Conservation (phyloP, 2,888 invertebrate genomes). For the Parnassius glacialis region DNA sequence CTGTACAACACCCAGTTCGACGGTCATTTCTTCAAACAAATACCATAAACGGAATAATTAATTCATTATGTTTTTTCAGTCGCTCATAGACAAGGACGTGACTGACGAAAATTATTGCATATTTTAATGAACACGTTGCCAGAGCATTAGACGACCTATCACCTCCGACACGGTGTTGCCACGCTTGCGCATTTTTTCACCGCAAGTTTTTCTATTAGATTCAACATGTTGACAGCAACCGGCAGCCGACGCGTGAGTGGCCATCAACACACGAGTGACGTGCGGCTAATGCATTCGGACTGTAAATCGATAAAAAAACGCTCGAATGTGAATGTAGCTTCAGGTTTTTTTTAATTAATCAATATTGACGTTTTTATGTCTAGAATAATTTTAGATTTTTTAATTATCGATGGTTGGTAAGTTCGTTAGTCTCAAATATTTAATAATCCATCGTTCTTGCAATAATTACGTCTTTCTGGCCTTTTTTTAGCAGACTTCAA, state of each 20-base stretch:
- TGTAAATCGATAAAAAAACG: conserved; percentile 29
- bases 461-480: no score
- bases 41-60: conserved; percentile 3
- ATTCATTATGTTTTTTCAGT: conserved; percentile 1
- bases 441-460: conserved; percentile 4
- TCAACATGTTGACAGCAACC: conserved; percentile 55
- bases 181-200: conserved; percentile 30
- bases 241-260: conserved; percentile 46
- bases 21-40: neutral
- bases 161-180: conserved; percentile 35
- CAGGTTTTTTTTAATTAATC: conserved; percentile 21
- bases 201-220: conserved; percentile 35
- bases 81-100: conserved; percentile 11
- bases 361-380: conserved; percentile 17
- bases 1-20: no score
- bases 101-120: conserved; percentile 19
- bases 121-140: conserved; percentile 32
- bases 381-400: conserved; percentile 14
- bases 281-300: conserved; percentile 28
- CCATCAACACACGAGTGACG: conserved; percentile 52
- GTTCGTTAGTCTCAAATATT: conserved; percentile 7
- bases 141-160: conserved; percentile 42
- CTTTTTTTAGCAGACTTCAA: no score
- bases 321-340: conserved; percentile 12
- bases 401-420: conserved; percentile 1